A percentile compares a stretch with the other conserved stretches of the same genome.
Conservation (phyloP, 2,113 vertebrate genomes). For the Smithornis capensis region DNA sequence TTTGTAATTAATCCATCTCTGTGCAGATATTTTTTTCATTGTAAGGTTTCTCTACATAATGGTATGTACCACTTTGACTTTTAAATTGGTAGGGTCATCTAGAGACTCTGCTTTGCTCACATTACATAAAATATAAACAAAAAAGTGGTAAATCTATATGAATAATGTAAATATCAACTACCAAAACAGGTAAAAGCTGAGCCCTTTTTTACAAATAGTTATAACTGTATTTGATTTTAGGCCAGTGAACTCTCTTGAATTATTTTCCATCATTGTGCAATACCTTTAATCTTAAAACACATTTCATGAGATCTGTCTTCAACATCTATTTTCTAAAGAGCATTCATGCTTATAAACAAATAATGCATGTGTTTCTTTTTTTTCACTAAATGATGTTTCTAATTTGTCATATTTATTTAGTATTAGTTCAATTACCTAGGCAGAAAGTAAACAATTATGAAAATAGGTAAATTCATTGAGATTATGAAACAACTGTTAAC, state of each 20-base stretch:
- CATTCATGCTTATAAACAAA: neutral
- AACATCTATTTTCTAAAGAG: neutral
- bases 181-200: neutral
- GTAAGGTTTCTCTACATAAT: neutral
- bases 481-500: neutral
- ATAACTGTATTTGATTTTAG: neutral
- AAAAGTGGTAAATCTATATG: neutral
- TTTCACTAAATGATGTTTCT: neutral
- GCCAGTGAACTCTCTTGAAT: neutral
- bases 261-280: neutral
- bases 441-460: neutral
- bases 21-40: neutral
- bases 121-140: neutral
- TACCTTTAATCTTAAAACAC: neutral
- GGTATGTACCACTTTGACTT: neutral
- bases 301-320: neutral
- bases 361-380: neutral
- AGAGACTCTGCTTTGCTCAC: neutral
- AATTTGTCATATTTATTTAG: neutral
- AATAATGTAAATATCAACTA: neutral
- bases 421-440: neutral
- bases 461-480: neutral
- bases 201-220: neutral
- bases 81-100: neutral
- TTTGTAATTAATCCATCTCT: neutral